Percentiles rank a stretch among this genome's conserved stretches.
phyloP scores from a whole-genome alignment of 2,888 invertebrate genomes.

The Chaitophorus viminalis region DNA sequence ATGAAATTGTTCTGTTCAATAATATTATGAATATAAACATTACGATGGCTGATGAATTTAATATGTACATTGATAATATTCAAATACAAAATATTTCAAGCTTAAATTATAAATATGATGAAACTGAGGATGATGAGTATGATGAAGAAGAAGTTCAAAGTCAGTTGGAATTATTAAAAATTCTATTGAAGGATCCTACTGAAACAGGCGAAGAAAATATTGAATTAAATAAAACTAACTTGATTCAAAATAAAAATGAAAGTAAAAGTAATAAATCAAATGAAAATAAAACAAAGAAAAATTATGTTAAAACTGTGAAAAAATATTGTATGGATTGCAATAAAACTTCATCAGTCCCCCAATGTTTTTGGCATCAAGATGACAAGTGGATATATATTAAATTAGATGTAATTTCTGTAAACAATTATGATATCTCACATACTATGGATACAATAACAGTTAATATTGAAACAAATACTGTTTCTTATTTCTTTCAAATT shows the following conservation, averaged over 20 bases:
- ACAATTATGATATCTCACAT: background rate
- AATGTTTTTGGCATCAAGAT: constrained; percentile 54
- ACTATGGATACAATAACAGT: constrained; percentile 28
- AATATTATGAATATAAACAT: constrained; percentile 34
- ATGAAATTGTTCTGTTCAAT: constrained; percentile 51
- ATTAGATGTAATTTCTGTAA: constrained; percentile 43
- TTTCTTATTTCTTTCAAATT: constrained; percentile 18
- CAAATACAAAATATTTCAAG: constrained; percentile 54
- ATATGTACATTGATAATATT: background rate
- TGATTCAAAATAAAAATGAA: background rate
- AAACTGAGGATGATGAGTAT: background rate
- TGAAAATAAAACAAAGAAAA: background rate
- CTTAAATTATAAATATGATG: constrained; percentile 19
- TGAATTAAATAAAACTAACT: background rate
- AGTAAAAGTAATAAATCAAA: background rate
- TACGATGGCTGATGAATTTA: constrained; percentile 32
- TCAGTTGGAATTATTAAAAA: background rate
- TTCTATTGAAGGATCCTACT: background rate
- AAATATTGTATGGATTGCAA: constrained; percentile 49
- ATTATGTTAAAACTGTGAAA: background rate
- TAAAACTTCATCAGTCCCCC: constrained; percentile 21
- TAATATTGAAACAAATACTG: constrained; percentile 26
- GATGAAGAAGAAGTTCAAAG: constrained; percentile 13
- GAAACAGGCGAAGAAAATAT: background rate
- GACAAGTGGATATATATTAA: constrained; percentile 32